Evolutionary conservation across 2,113 vertebrate species (phyloP).

Genomic region (Rhinichthys klamathensis): DNA sequence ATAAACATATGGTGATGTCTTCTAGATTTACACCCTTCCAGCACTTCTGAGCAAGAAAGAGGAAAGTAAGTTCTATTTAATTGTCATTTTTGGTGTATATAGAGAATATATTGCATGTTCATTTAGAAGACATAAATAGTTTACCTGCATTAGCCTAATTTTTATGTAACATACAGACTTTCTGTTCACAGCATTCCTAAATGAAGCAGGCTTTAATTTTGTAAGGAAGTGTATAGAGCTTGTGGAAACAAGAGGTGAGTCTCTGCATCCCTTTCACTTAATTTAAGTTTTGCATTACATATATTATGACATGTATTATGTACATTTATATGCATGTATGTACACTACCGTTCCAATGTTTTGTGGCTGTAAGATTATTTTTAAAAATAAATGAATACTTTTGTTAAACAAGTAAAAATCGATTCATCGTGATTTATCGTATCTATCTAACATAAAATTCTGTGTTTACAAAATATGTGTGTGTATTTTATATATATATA

Average conservation of each 20-base stretch:
- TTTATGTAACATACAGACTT: background rate
- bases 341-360: background rate
- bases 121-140: background rate
- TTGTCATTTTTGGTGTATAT: background rate
- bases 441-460: no score
- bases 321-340: background rate
- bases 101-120: background rate
- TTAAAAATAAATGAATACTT: background rate
- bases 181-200: constrained; percentile 86
- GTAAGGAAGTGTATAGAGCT: constrained; percentile 92
- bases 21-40: constrained; percentile 93
- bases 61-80: constrained; percentile 86
- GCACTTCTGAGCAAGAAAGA: constrained; percentile 97
- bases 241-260: constrained; percentile 87
- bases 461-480: no score
- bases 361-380: background rate
- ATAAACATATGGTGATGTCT: constrained; percentile 46
- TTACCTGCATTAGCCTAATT: background rate
- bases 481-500: no score
- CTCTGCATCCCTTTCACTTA: constrained; percentile 23
- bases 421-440: no score
- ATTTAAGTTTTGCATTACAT: background rate
- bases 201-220: constrained; percentile 93
- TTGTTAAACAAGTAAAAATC: background rate
- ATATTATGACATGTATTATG: background rate